Evolutionary conservation across 2,888 invertebrate species (phyloP), one percentile per base, ranked within the genome.

Genomic region (Clostera curtula): DNA sequence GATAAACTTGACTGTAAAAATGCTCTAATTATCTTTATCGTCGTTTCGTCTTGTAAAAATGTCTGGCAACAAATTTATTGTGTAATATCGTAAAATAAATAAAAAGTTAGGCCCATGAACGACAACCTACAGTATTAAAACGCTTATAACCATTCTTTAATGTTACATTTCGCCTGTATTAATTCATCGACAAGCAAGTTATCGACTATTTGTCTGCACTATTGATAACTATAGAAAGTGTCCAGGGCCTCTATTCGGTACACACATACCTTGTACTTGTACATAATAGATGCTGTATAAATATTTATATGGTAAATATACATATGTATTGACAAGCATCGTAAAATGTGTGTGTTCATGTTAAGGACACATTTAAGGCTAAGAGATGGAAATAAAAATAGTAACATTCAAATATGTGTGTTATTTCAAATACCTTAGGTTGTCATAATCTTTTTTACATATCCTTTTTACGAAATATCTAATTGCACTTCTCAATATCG

Each of bases 201-300:
- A n/a, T n/a, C n/a, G n/a, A n/a, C n/a, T n/a, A n/a, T n/a, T n/a
- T n/a, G n/a, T n/a, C n/a, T n/a, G n/a, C n/a, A n/a, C n/a, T n/a
- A n/a, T n/a, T n/a, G n/a, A n/a, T n/a, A n/a, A n/a, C n/a, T n/a
- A n/a, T n/a, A n/a, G n/a, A 32, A 36, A 27, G 24, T 19, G 18
- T 37, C 29, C 40, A 56, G 58, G 60, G 54, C 51, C 52, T 45
- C 40, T 42, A 13, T 19, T 48, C 52, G 53, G 50, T 56, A 58
- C 67, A 71, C 72, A 69, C 61, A 60, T 62, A 70, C 67, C 56
- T 52, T 82, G 82, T 82, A 82, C 71, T 80, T 82, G n/a, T n/a
- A n/a, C n/a, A n/a, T n/a, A n/a, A 82, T 75, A 71, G 74, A 79
- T 73, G 74, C 77, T 82, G 74, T 82, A 79, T 72, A 77, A 65